Percentiles rank a stretch among this genome's conserved stretches.
Evolutionary conservation across 35 echinoderm and acorn worm genomes (phyloP).

Genomic region (Heliocidaris tuberculata): DNA sequence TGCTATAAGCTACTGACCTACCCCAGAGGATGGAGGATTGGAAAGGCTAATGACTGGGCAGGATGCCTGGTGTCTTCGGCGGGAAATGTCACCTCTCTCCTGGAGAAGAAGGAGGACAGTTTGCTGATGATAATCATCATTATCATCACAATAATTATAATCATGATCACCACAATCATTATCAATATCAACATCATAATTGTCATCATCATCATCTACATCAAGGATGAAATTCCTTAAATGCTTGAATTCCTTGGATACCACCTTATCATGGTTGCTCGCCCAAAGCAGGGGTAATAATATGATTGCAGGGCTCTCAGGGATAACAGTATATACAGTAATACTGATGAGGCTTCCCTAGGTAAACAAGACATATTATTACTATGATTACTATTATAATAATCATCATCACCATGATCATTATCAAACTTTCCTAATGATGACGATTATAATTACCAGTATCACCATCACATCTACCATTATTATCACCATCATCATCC

Average conservation of each 20-base stretch:
- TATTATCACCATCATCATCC: neutral
- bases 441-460: neutral
- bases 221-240: neutral
- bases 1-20: neutral
- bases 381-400: too few species aligned
- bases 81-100: neutral
- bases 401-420: neutral
- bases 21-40: slow-evolving; percentile 42
- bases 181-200: too few species aligned
- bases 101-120: neutral
- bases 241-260: too few species aligned
- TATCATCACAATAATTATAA: neutral
- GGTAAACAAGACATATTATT: too few species aligned
- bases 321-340: too few species aligned
- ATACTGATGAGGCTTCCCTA: too few species aligned
- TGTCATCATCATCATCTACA: neutral
- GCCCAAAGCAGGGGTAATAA: too few species aligned
- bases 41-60: slow-evolving; percentile 39
- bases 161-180: neutral
- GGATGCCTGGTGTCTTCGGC: neutral
- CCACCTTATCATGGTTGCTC: too few species aligned
- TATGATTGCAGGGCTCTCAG: too few species aligned
- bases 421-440: neutral
- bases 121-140: neutral
- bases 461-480: neutral